Conservation (phyloP, 64 coral and sea anemone species). For the Platygyra sinensis region DNA sequence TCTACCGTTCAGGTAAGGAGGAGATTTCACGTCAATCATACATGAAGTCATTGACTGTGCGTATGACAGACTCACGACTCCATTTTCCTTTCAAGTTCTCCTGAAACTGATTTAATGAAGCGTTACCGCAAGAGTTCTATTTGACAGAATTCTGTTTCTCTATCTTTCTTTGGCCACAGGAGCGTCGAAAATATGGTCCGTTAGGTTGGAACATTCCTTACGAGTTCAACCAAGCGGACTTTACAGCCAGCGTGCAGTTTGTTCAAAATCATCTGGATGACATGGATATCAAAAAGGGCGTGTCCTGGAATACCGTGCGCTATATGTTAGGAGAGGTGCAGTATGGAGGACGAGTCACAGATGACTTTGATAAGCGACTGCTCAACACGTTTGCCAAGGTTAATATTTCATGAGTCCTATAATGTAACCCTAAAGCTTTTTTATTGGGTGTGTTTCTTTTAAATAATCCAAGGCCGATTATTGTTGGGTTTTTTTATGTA, state of each 20-base stretch:
- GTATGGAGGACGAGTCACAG: slow-evolving; percentile 83
- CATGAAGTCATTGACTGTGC: neutral
- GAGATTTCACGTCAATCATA: neutral
- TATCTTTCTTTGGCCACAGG: slow-evolving; percentile 35
- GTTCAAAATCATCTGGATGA: slow-evolving; percentile 96
- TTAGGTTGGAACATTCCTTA: slow-evolving; percentile 96
- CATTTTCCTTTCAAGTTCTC: no score
- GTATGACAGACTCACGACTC: no score
- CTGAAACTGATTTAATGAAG: neutral
- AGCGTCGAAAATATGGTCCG: slow-evolving; percentile 95
- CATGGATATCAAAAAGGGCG: slow-evolving; percentile 93
- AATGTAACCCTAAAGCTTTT: no score
- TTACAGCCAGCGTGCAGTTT: slow-evolving; percentile 97
- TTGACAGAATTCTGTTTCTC: neutral
- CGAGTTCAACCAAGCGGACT: slow-evolving; percentile 96
- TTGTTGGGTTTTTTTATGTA: no score
- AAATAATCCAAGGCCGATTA: no score
- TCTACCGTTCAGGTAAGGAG: slow-evolving; percentile 88
- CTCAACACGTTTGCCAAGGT: slow-evolving; percentile 94
- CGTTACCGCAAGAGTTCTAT: neutral
- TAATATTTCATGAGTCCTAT: neutral
- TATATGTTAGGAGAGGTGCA: slow-evolving; percentile 97
- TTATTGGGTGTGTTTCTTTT: no score
- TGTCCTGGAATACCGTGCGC: slow-evolving; percentile 94
- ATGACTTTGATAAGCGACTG: slow-evolving; percentile 92